Percentiles rank a stretch among this genome's conserved stretches.
Evolutionary conservation across 2,113 vertebrate genomes (phyloP).

Genomic region (Leptosomus discolor): DNA sequence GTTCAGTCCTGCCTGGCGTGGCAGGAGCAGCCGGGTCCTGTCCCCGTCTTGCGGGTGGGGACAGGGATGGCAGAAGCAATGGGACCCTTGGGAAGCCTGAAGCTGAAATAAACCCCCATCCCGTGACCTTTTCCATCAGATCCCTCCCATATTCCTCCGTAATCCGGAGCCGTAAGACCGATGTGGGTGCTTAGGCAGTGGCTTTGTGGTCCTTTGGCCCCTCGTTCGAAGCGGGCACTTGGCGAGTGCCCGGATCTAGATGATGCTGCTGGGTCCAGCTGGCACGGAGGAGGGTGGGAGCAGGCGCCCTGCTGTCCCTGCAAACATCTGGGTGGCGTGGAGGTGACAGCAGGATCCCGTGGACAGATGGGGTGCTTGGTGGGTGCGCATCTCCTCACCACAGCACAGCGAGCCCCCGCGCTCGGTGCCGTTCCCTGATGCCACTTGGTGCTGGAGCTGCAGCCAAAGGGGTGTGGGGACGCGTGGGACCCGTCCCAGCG

Average conservation of each 20-base stretch:
- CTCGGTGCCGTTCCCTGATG: no score
- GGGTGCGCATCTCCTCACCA: background rate
- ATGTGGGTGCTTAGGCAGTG: rapidly evolving
- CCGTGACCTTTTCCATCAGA: rapidly evolving
- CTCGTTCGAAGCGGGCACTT: rapidly evolving
- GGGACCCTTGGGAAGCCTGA: background rate
- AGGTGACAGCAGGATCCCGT: background rate
- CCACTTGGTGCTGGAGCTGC: background rate
- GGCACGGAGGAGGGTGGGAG: rapidly evolving
- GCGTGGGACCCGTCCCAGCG: rapidly evolving
- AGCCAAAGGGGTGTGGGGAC: background rate
- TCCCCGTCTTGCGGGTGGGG: rapidly evolving
- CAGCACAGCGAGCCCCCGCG: background rate
- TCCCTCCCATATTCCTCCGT: rapidly evolving
- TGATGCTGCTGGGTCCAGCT: background rate
- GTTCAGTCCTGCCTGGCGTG: background rate
- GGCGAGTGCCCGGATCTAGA: background rate
- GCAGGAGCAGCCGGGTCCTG: background rate
- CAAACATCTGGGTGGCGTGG: rapidly evolving
- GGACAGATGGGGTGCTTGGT: no score
- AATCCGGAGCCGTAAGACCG: rapidly evolving
- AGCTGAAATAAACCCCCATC: rapidly evolving
- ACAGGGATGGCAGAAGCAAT: background rate
- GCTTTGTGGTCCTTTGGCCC: background rate
- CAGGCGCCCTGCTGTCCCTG: background rate